Conservation (phyloP, 2,888 invertebrate genomes). For the Lathronympha strigana region DNA sequence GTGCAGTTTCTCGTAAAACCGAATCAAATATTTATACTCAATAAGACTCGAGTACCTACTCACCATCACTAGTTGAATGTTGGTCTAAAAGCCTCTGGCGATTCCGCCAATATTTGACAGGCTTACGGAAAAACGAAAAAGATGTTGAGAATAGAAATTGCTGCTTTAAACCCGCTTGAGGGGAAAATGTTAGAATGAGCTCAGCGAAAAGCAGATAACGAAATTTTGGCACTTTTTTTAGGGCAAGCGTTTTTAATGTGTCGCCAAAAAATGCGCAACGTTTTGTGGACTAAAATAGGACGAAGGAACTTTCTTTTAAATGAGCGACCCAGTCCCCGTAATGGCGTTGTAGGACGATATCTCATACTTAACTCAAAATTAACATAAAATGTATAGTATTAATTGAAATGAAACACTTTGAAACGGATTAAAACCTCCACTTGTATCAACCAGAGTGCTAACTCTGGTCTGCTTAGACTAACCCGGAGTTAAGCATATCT, state of each 20-base stretch:
- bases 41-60: background rate
- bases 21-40: background rate
- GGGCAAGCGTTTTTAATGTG: constrained; percentile 22
- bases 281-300: background rate
- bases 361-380: too few species aligned
- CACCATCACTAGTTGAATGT: constrained; percentile 11
- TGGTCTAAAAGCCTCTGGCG: constrained; percentile 38
- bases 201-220: constrained; percentile 31
- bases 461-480: too few species aligned
- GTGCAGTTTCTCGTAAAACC: background rate
- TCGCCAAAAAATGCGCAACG: background rate
- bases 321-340: too few species aligned
- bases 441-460: too few species aligned
- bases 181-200: constrained; percentile 24
- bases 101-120: constrained; percentile 37
- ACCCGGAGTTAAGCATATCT: too few species aligned
- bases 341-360: too few species aligned
- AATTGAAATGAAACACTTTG: too few species aligned
- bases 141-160: constrained; percentile 39
- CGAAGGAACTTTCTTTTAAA: background rate
- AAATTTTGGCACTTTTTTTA: constrained; percentile 12
- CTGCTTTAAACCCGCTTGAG: constrained; percentile 34
- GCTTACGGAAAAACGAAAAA: constrained; percentile 33
- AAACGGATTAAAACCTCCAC: too few species aligned
- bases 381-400: too few species aligned